Conservation (phyloP, 1,140 invertebrate genomes). For the Pteromalus puparum region DNA sequence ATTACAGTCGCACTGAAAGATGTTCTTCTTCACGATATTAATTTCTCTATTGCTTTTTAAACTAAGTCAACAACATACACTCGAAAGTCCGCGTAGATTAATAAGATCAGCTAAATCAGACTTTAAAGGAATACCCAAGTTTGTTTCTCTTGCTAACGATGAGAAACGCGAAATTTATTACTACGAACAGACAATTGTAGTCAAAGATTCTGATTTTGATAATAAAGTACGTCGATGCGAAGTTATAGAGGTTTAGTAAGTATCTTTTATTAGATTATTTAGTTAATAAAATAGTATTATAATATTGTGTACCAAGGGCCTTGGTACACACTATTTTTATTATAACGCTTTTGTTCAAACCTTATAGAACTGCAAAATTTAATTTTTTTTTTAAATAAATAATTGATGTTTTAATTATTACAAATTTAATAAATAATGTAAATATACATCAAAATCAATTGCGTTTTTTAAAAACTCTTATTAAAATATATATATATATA, state of each 20-base stretch:
- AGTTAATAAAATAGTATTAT: neutral
- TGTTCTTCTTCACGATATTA: neutral
- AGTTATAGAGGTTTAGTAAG: conserved; percentile 41
- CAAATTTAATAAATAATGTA: too few species aligned
- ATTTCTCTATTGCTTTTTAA: neutral
- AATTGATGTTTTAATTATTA: too few species aligned
- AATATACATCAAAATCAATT: too few species aligned
- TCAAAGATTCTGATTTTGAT: neutral
- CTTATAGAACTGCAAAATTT: too few species aligned
- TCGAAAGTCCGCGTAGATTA: neutral
- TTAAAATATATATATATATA: too few species aligned
- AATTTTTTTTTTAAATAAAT: too few species aligned
- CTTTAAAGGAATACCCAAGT: conserved; percentile 35
- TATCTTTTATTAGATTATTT: neutral
- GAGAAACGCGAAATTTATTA: conserved; percentile 16
- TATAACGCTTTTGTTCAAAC: too few species aligned
- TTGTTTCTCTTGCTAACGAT: neutral
- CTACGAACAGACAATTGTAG: conserved; percentile 22
- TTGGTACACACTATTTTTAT: too few species aligned
- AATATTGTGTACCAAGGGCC: too few species aligned
- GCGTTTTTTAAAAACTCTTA: too few species aligned
- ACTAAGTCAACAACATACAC: neutral
- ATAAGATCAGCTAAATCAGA: neutral
- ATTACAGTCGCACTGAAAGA: neutral
- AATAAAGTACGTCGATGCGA: conserved; percentile 13